Percentiles rank a stretch among this genome's conserved stretches.
Conservation (phyloP, 2,797 vertebrate genomes). For the Morus bassanus region DNA sequence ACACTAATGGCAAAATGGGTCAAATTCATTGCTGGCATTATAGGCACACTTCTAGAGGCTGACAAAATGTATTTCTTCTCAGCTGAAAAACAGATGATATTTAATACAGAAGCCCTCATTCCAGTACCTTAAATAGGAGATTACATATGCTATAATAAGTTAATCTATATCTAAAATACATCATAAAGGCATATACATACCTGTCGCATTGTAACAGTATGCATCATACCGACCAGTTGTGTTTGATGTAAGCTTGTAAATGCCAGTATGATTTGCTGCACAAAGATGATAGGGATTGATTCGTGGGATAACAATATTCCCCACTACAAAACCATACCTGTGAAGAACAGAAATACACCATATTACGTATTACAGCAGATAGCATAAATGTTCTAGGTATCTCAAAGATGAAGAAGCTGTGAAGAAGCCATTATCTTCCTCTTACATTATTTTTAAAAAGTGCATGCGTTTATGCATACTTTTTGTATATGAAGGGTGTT, state of each 20-base stretch:
- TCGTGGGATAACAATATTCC: conserved; percentile 80
- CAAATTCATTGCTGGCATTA: neutral
- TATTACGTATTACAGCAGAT: neutral
- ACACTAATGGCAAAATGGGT: neutral
- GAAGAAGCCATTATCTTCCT: neutral
- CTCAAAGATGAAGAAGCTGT: neutral
- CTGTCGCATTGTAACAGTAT: conserved; percentile 84
- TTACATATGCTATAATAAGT: neutral
- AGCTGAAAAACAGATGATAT: neutral
- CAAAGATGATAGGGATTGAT: conserved; percentile 77
- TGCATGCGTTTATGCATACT: neutral
- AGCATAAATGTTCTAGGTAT: neutral
- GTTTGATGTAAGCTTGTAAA: conserved; percentile 59
- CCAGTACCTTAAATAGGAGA: neutral
- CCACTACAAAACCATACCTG: conserved; percentile 86
- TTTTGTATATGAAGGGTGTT: neutral
- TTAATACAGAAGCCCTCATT: neutral
- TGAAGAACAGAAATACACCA: neutral
- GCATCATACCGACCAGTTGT: conserved; percentile 69
- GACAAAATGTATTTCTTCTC: neutral
- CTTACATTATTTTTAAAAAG: neutral
- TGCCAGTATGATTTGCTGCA: conserved; percentile 78
- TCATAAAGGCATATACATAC: conserved; percentile 64
- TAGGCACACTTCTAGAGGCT: neutral
- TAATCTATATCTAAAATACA: neutral